phyloP scores from a whole-genome alignment of 2,797 vertebrate genomes.

The Darevskia nairensis region DNA sequence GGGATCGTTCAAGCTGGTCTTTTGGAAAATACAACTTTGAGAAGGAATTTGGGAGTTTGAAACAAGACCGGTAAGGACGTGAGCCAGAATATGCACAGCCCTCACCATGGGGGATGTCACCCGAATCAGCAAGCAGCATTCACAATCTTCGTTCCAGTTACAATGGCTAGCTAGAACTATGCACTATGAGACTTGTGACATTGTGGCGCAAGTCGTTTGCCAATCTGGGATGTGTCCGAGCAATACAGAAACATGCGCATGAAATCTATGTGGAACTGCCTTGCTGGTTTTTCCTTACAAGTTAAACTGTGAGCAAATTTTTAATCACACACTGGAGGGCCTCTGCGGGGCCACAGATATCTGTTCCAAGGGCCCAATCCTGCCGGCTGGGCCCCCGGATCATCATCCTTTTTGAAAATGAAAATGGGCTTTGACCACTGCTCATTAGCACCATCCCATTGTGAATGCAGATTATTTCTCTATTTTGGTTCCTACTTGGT shows the following conservation, averaged over 20 bases:
- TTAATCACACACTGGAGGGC: neutral
- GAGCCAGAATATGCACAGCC: neutral
- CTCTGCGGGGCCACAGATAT: neutral
- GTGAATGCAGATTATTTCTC: neutral
- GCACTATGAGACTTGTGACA: neutral
- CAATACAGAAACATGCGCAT: neutral
- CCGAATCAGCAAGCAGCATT: neutral
- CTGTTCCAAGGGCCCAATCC: neutral
- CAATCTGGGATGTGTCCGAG: neutral
- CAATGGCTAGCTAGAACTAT: neutral
- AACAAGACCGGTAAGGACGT: slow-evolving; percentile 56
- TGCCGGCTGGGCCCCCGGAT: too few species aligned
- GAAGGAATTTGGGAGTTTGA: slow-evolving; percentile 63
- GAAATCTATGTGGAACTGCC: neutral
- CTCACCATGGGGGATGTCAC: too few species aligned
- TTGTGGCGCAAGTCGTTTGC: too few species aligned
- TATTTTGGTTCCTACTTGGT: neutral
- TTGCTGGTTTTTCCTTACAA: neutral
- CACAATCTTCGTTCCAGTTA: neutral
- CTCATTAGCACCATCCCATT: neutral
- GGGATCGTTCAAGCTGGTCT: slow-evolving; percentile 66
- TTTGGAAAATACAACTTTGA: slow-evolving; percentile 69
- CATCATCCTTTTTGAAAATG: neutral
- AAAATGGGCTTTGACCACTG: neutral
- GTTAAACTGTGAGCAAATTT: neutral